Evolutionary conservation across 2,888 invertebrate genomes (phyloP).

Genomic region (Lampropteryx suffumata): DNA sequence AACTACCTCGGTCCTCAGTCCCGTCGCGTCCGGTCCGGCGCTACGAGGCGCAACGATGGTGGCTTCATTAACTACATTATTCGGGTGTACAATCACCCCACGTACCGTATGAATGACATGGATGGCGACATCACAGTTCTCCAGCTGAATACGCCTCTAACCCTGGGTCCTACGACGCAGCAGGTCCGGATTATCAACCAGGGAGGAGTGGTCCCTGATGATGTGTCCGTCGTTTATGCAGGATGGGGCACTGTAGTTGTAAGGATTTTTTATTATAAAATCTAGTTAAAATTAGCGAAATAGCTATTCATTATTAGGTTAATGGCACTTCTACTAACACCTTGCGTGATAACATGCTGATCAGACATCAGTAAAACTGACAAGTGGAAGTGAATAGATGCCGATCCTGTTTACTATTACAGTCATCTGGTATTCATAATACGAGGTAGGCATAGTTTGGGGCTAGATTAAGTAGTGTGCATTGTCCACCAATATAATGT

Average conservation of each 20-base stretch:
- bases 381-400: too few relatives aligned
- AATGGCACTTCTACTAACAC: too few relatives aligned
- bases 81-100: slow-evolving; percentile 22
- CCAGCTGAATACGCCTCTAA: slow-evolving; percentile 14
- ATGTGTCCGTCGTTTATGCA: slow-evolving; percentile 40
- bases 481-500: too few relatives aligned
- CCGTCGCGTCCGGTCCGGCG: slow-evolving; percentile 32
- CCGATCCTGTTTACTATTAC: too few relatives aligned
- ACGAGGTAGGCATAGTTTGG: too few relatives aligned
- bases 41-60: slow-evolving; percentile 17
- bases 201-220: slow-evolving; percentile 19
- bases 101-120: slow-evolving; percentile 1
- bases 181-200: slow-evolving; percentile 30
- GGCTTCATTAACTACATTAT: slow-evolving; percentile 13
- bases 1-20: neutral
- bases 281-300: too few relatives aligned
- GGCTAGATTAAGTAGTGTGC: too few relatives aligned
- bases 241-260: slow-evolving; percentile 49
- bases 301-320: too few relatives aligned
- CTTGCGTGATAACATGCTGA: too few relatives aligned
- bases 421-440: too few relatives aligned
- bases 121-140: slow-evolving; percentile 37
- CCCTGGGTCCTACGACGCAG: slow-evolving; percentile 18
- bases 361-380: too few relatives aligned
- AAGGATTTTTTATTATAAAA: too few relatives aligned